Evolutionary conservation across 2,797 vertebrate genomes (phyloP).

Genomic region (Myioborus miniatus): DNA sequence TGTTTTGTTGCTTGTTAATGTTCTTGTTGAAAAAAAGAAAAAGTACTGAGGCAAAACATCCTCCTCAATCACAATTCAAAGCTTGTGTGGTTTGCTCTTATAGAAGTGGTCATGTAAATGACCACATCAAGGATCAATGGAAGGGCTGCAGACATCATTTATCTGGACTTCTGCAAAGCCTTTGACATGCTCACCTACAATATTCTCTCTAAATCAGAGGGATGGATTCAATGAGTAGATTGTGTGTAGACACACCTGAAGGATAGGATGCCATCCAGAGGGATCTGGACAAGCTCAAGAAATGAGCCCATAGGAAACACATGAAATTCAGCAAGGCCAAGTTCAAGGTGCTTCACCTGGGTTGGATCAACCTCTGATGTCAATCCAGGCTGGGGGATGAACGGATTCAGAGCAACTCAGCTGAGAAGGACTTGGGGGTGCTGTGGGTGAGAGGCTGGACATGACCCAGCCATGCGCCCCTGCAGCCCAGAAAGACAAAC

Average conservation of each 20-base stretch:
- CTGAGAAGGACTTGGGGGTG: rapidly evolving
- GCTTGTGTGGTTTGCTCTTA: background rate
- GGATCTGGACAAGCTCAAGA: background rate
- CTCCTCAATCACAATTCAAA: background rate
- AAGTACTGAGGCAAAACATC: background rate
- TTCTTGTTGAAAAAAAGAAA: background rate
- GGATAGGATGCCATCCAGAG: background rate
- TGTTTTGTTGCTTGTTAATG: background rate
- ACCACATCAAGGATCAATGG: background rate
- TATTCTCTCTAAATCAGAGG: background rate
- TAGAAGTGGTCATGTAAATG: background rate
- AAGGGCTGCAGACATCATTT: background rate
- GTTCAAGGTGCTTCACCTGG: background rate
- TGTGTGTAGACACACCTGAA: background rate
- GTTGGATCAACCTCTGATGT: rapidly evolving
- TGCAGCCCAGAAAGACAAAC: background rate
- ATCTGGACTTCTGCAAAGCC: background rate
- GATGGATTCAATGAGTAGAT: background rate
- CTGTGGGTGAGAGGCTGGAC: background rate
- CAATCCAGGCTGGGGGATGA: background rate
- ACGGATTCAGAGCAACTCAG: background rate
- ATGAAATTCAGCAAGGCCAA: background rate
- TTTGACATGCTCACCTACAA: background rate
- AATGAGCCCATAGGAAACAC: background rate
- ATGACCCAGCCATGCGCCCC: background rate